phyloP scores from a whole-genome alignment of 1,140 invertebrate species.

The Neotoxoptera formosana region DNA sequence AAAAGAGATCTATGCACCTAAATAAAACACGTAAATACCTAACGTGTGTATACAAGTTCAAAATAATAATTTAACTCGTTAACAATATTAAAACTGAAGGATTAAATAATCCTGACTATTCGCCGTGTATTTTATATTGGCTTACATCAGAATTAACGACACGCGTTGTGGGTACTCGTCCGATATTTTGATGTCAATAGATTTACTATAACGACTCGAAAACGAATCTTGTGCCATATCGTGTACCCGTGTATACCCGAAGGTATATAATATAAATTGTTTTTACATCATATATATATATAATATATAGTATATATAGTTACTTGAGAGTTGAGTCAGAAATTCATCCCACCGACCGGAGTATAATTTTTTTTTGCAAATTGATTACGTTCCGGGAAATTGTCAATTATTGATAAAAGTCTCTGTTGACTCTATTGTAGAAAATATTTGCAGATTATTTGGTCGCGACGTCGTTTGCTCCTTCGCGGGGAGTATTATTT shows the following conservation, averaged over 20 bases:
- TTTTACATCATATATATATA: background rate
- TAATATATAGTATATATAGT: no score
- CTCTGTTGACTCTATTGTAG: background rate
- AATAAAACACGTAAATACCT: background rate
- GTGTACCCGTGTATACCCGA: no score
- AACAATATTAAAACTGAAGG: slow-evolving; percentile 35
- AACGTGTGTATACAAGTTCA: background rate
- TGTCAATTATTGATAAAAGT: background rate
- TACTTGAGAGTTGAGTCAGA: background rate
- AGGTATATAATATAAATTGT: background rate
- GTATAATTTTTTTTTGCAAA: background rate
- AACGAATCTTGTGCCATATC: background rate
- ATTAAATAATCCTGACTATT: background rate
- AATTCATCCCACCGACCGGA: background rate
- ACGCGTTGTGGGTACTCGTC: background rate
- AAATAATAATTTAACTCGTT: background rate
- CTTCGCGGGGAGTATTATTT: background rate
- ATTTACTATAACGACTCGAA: background rate
- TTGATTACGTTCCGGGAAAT: background rate
- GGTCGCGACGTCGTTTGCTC: background rate
- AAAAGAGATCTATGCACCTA: background rate
- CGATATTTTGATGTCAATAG: no score
- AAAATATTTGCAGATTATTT: background rate
- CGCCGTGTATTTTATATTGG: background rate
- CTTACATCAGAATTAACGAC: background rate